A percentile compares a stretch with the other conserved stretches of the same genome.
Evolutionary conservation across 2,888 invertebrate genomes (phyloP).

Genomic region (Drosophila recens): DNA sequence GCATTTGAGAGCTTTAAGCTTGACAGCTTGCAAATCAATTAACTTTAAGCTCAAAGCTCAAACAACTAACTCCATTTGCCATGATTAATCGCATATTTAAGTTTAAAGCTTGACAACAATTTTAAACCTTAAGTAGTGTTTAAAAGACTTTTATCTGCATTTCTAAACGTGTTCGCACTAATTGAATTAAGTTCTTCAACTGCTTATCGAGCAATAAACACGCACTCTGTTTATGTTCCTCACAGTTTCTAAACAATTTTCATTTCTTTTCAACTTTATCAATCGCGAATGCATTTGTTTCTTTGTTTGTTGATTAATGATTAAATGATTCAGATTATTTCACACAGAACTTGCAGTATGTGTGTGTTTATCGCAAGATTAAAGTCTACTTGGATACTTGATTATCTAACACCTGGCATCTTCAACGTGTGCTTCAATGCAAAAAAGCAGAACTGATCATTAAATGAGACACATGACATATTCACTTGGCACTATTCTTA

Average conservation of each 20-base stretch:
- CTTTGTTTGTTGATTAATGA: slow-evolving; percentile 21
- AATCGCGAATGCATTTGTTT: slow-evolving; percentile 35
- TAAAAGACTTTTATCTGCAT: slow-evolving; percentile 11
- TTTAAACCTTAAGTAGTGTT: background rate
- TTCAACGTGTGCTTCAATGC: slow-evolving; percentile 43
- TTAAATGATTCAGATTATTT: slow-evolving; percentile 31
- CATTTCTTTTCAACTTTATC: slow-evolving; percentile 20
- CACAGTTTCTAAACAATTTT: slow-evolving; percentile 17
- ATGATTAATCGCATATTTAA: slow-evolving; percentile 14
- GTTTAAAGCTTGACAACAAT: slow-evolving; percentile 1
- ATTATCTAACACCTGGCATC: slow-evolving; percentile 46
- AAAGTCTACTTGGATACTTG: slow-evolving; percentile 3
- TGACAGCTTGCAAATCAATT: slow-evolving; percentile 2
- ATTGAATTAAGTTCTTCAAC: slow-evolving; percentile 21
- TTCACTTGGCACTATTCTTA: slow-evolving; percentile 47
- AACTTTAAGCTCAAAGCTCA: slow-evolving; percentile 8
- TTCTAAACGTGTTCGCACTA: slow-evolving; percentile 16
- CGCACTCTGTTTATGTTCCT: slow-evolving; percentile 6
- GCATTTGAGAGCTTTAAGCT: slow-evolving; percentile 3
- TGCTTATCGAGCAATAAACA: slow-evolving; percentile 32
- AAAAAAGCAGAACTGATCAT: slow-evolving; percentile 25
- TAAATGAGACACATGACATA: slow-evolving; percentile 38
- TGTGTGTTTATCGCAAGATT: slow-evolving; percentile 14
- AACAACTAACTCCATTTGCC: slow-evolving; percentile 7
- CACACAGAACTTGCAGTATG: background rate